Evolutionary conservation across 2,797 vertebrate genomes (phyloP).

Genomic region (Tokudaia tokunoshimensis): DNA sequence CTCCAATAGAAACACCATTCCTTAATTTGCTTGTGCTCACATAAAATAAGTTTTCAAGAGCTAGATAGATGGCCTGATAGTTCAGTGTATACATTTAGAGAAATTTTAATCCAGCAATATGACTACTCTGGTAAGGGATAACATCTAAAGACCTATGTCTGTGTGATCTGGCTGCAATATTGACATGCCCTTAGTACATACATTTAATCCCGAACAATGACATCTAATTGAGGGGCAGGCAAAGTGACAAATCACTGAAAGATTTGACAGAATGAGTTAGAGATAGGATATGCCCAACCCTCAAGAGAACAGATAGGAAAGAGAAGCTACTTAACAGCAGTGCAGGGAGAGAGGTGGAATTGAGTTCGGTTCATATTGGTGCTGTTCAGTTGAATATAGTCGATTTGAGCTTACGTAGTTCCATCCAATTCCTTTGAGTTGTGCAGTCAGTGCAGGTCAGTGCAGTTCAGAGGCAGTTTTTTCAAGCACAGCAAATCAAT

Average conservation of each 20-base stretch:
- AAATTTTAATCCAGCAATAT: not conserved
- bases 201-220: not conserved
- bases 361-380: not conserved
- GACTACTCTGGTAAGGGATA: not conserved
- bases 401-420: not conserved
- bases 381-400: not conserved
- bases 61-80: not conserved
- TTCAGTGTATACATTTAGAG: not conserved
- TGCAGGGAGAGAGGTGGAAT: not conserved
- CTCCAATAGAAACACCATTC: not conserved
- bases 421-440: not conserved
- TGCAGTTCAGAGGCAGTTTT: not conserved
- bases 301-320: not conserved
- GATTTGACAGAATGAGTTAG: not conserved
- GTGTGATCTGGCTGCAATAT: not conserved
- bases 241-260: not conserved
- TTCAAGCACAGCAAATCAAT: not conserved
- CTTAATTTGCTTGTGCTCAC: conserved; percentile 14
- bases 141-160: not conserved
- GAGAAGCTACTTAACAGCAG: not conserved
- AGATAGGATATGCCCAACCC: not conserved
- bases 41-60: not conserved
- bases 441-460: not conserved
- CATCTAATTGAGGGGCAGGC: not conserved
- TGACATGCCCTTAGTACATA: not conserved